Percentiles rank a stretch among this genome's conserved stretches.
Conservation (phyloP, 2,888 invertebrate genomes). For the Eristalis pertinax region DNA sequence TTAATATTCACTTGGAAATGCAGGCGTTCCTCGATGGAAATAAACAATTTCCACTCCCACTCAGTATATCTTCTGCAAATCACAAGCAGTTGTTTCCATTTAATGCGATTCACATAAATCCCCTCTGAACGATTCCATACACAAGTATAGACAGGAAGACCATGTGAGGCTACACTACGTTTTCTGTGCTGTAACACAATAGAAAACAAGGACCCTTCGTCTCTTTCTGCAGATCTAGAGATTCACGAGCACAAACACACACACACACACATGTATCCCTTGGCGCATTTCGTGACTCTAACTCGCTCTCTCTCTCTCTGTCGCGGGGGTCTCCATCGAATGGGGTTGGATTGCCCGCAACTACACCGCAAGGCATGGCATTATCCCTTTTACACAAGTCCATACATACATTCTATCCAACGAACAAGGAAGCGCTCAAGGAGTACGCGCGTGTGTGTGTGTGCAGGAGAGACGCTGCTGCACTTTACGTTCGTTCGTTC, state of each 20-base stretch:
- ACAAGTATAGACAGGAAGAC: conserved; percentile 37
- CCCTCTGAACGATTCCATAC: conserved; percentile 61
- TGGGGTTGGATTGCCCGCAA: conserved; percentile 68
- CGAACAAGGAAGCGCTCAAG: background rate
- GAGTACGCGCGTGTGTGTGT: no score
- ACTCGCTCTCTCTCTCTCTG: background rate
- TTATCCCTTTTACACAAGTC: conserved; percentile 62
- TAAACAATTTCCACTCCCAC: conserved; percentile 68
- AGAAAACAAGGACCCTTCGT: conserved; percentile 10
- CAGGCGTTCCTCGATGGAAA: conserved; percentile 43
- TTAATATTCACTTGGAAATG: conserved; percentile 52
- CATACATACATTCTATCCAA: background rate
- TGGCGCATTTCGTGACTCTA: conserved; percentile 65
- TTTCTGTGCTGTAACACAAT: background rate
- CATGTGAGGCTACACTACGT: conserved; percentile 49
- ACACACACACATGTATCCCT: background rate
- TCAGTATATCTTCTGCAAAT: conserved; percentile 60
- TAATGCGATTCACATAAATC: conserved; percentile 72
- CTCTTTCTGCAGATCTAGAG: conserved; percentile 38
- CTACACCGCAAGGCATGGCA: conserved; percentile 69
- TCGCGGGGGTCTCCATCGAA: background rate
- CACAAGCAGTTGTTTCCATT: conserved; percentile 71
- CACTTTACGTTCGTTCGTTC: conserved; percentile 39
- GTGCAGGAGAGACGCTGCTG: conserved; percentile 20
- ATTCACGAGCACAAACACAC: no score